phyloP scores from a whole-genome alignment of 2,888 invertebrate species.

The Napeogenes inachia region DNA sequence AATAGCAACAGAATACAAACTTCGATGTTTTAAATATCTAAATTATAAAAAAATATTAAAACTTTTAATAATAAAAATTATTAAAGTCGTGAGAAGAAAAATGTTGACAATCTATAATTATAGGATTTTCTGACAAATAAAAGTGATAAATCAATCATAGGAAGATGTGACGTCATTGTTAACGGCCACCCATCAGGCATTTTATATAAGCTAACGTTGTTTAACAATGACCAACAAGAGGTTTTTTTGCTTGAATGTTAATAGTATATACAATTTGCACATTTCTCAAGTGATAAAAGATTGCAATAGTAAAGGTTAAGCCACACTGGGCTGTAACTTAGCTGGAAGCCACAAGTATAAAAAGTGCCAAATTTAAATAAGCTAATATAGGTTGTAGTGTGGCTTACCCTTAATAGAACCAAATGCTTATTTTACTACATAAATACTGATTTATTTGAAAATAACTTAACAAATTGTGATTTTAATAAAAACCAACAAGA shows the following conservation, averaged over 20 bases:
- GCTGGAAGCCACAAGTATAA: too few relatives aligned
- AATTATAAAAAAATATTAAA: not conserved
- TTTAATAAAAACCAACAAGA: not conserved
- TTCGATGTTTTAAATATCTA: not conserved
- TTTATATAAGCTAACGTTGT: too few relatives aligned
- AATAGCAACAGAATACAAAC: not conserved
- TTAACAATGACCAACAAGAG: too few relatives aligned
- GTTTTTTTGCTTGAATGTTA: too few relatives aligned
- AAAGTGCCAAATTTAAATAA: too few relatives aligned
- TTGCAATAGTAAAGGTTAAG: too few relatives aligned
- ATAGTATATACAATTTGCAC: too few relatives aligned
- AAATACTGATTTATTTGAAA: not conserved
- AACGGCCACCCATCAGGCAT: too few relatives aligned
- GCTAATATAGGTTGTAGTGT: not conserved
- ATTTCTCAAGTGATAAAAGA: too few relatives aligned
- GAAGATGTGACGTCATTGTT: too few relatives aligned
- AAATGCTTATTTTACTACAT: not conserved
- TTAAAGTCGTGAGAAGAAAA: constrained; percentile 1
- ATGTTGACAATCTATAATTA: not conserved
- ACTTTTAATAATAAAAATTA: not conserved
- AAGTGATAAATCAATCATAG: too few relatives aligned
- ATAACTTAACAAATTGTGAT: not conserved
- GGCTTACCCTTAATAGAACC: not conserved
- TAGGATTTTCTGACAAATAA: not conserved
- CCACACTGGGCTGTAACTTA: too few relatives aligned